Conservation (phyloP, 2,113 vertebrate genomes). For the Chamaea fasciata region DNA sequence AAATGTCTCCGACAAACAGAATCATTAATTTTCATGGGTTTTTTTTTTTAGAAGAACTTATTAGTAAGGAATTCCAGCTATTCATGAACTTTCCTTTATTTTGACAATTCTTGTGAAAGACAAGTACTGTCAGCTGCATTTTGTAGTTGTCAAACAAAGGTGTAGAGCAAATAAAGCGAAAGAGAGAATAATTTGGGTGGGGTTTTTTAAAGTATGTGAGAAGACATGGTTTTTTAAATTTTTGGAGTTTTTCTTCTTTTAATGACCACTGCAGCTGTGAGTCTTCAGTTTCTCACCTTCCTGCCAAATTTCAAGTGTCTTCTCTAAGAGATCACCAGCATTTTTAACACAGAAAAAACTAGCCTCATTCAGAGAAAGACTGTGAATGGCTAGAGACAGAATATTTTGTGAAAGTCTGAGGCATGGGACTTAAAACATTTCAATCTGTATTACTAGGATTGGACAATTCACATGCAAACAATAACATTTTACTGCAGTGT, state of each 20-base stretch:
- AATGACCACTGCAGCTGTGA: background rate
- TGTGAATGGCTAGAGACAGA: background rate
- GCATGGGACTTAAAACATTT: background rate
- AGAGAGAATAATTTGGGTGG: background rate
- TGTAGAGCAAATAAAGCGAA: background rate
- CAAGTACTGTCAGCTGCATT: background rate
- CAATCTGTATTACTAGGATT: background rate
- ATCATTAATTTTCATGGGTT: background rate
- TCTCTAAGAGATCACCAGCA: background rate
- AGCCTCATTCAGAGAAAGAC: background rate
- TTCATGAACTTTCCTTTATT: background rate
- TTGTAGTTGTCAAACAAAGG: background rate
- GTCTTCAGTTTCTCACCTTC: background rate
- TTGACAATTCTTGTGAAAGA: background rate
- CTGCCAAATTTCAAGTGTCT: conserved; percentile 20
- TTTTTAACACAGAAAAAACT: background rate
- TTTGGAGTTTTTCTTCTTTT: background rate
- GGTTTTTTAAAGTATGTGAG: background rate
- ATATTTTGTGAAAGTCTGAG: too few relatives aligned
- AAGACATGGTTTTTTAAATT: background rate
- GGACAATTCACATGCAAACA: conserved; percentile 13
- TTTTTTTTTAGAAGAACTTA: background rate
- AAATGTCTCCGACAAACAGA: background rate
- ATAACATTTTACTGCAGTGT: background rate
- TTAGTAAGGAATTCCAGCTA: background rate